phyloP scores from a whole-genome alignment of 1,140 invertebrate species.

The Epicauta chinensis region DNA sequence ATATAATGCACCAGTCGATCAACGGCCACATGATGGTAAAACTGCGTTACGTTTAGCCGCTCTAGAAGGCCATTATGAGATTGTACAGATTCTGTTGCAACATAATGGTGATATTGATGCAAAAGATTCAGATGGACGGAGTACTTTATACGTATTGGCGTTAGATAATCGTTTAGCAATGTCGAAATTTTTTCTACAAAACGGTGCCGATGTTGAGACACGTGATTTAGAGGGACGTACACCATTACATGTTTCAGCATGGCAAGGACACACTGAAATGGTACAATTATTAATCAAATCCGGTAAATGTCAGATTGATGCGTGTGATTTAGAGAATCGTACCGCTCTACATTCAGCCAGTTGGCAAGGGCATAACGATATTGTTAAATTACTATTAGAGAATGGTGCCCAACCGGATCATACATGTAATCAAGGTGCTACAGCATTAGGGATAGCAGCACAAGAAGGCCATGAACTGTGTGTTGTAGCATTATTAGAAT shows the following conservation, averaged over 20 bases:
- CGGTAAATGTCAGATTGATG: slow-evolving; percentile 77
- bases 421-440: slow-evolving; percentile 90
- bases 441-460: slow-evolving; percentile 78
- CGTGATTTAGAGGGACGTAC: slow-evolving; percentile 88
- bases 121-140: slow-evolving; percentile 86
- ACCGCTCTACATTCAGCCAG: slow-evolving; percentile 91
- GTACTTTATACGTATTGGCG: slow-evolving; percentile 85
- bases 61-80: slow-evolving; percentile 78
- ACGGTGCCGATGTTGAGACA: slow-evolving; percentile 77
- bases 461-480: slow-evolving; percentile 90
- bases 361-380: slow-evolving; percentile 85
- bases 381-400: slow-evolving; percentile 75
- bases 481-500: slow-evolving; percentile 76
- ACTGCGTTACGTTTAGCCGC: slow-evolving; percentile 87
- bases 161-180: slow-evolving; percentile 84
- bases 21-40: slow-evolving; percentile 88
- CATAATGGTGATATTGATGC: slow-evolving; percentile 83
- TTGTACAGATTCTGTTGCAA: slow-evolving; percentile 64
- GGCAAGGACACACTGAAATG: slow-evolving; percentile 93
- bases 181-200: slow-evolving; percentile 73
- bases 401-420: slow-evolving; percentile 78
- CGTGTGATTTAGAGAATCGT: slow-evolving; percentile 80
- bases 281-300: slow-evolving; percentile 72
- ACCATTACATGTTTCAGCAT: slow-evolving; percentile 85
- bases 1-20: slow-evolving; percentile 75